Evolutionary conservation across 1,140 invertebrate species (phyloP), one percentile per base, ranked within the genome.

Genomic region (Venustaconcha ellipsiformis): DNA sequence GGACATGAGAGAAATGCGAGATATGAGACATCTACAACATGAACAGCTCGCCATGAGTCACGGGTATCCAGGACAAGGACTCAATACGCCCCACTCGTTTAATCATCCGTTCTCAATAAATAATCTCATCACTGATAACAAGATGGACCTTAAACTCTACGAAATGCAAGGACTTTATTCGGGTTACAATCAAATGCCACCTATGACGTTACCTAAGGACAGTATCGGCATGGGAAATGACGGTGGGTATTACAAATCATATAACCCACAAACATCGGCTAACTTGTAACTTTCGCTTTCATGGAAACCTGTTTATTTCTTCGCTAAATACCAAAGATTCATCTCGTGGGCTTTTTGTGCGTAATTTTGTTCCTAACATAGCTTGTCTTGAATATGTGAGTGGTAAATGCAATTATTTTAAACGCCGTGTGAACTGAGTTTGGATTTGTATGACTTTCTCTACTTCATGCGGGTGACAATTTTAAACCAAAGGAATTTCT

Each of bases 61-160:
- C 68, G 76, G 75, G 14, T 77, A 81, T 76, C 79, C 83, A 74
- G 84, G 85, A 70, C 80, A 82, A 72, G 74, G 74, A 60, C 80
- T 86, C 55, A 82, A 83, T 76, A 80, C 83, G 30, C 75, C 83
- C 63, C 84, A 87, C 80, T 88, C 86, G 14, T 88, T 88, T 81
- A 90, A 90, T 76, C 94, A 97, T 89, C 96, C 97, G 1, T 98
- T 98, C 91, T 96, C 95, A 88, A 98, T 98, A 85, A 90, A 84
- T 75, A 90, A 85, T 84, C 82, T 90, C 72, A 89, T 90, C 73
- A 88, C 85, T 14, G 87, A 88, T 67, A 81, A 79, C 71, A 89
- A 88, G 82, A 82, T 89, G 79, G 88, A 89, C 82, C 80, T 89
- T 80, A 89, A 90, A 84, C 82, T 87, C 76, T 84, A 89, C 58